phyloP scores from a whole-genome alignment of 2,113 vertebrate genomes.

The Otis tarda region DNA sequence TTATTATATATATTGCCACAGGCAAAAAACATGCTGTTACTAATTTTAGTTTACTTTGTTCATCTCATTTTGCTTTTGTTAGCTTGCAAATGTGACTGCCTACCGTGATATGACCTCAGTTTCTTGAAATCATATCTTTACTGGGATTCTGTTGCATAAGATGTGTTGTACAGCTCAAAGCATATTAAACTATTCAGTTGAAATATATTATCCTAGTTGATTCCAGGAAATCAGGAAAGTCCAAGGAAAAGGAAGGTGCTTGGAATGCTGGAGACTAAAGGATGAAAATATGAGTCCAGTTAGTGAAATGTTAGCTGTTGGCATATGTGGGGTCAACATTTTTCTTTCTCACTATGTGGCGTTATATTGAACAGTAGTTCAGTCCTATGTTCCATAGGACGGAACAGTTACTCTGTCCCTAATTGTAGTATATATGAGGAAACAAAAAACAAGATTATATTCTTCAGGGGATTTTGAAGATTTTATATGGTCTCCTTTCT shows the following conservation, averaged over 20 bases:
- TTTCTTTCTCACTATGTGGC: neutral
- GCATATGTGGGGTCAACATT: neutral
- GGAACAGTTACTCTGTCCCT: neutral
- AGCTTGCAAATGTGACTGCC: neutral
- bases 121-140: neutral
- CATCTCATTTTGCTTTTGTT: neutral
- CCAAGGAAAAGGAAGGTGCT: neutral
- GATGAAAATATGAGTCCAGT: neutral
- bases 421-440: neutral
- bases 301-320: neutral
- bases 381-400: neutral
- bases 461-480: neutral
- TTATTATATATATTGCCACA: neutral
- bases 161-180: neutral
- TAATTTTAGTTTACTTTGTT: conserved; percentile 46
- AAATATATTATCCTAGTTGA: neutral
- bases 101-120: neutral
- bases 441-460: neutral
- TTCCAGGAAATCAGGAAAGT: neutral
- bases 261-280: neutral
- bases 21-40: neutral
- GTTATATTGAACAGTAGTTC: neutral
- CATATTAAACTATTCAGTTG: neutral
- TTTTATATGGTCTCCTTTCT: neutral
- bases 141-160: neutral